Conservation (phyloP, 1,140 invertebrate species). For the Ostrea denselamellosa region DNA sequence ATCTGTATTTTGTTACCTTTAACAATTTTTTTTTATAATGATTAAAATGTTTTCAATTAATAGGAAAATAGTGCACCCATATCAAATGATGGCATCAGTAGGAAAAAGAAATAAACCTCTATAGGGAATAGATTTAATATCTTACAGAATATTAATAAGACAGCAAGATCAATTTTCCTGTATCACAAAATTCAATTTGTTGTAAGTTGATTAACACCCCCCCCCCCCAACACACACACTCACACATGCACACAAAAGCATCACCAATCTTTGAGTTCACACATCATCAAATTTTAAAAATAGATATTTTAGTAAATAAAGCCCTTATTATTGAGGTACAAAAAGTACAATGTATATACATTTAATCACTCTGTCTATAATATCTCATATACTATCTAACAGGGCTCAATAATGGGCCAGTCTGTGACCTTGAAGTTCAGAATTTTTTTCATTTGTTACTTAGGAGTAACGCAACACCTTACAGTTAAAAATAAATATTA, state of each 20-base stretch:
- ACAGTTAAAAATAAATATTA: background rate
- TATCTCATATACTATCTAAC: background rate
- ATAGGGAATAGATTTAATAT: background rate
- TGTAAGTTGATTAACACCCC: background rate
- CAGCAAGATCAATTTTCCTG: conserved; percentile 9
- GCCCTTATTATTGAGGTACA: background rate
- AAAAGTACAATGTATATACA: background rate
- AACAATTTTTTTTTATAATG: too few relatives aligned
- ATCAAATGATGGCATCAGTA: too few relatives aligned
- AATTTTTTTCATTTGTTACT: background rate
- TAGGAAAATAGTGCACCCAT: too few relatives aligned
- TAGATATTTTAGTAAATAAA: background rate
- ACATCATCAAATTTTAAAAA: conserved; percentile 29
- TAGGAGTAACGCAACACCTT: background rate
- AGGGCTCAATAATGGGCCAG: background rate
- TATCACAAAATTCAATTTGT: background rate
- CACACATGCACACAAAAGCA: background rate
- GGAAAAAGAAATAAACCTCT: too few relatives aligned
- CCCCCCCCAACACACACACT: too few relatives aligned
- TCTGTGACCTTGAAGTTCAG: background rate
- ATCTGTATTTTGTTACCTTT: too few relatives aligned
- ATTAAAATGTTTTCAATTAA: too few relatives aligned
- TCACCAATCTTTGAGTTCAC: background rate
- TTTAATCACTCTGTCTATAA: background rate
- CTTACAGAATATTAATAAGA: conserved; percentile 19